phyloP scores from a whole-genome alignment of 2,113 vertebrate species.

The Phainopepla nitens region DNA sequence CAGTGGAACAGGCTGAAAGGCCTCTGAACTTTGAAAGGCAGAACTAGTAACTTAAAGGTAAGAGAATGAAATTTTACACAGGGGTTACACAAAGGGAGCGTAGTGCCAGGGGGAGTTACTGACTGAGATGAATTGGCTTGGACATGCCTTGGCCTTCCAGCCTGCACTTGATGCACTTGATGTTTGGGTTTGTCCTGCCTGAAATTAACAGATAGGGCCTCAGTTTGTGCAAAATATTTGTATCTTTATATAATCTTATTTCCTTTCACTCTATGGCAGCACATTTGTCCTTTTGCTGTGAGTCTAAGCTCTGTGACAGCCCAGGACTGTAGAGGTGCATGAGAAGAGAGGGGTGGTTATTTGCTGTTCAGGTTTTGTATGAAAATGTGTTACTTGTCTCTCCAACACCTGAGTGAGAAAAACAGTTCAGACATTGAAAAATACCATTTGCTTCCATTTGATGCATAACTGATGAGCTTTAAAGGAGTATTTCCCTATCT shows the following conservation, averaged over 20 bases:
- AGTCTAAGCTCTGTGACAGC: not conserved
- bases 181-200: not conserved
- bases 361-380: not conserved
- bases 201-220: not conserved
- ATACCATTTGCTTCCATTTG: not conserved
- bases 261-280: not conserved
- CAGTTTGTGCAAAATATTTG: not conserved
- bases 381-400: not conserved
- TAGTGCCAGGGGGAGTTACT: not conserved
- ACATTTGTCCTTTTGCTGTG: not conserved
- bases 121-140: not conserved
- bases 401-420: not conserved
- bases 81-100: fast-evolving
- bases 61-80: not conserved
- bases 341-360: not conserved
- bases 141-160: not conserved
- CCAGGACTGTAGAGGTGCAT: fast-evolving
- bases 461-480: not conserved
- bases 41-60: not conserved
- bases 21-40: not conserved
- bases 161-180: not conserved
- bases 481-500: not conserved
- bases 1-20: not conserved
- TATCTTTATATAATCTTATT: not conserved
- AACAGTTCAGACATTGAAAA: not conserved